These are phyloP conservation scores for Macaria notata DNA, from an alignment of 2,888 invertebrate species.

Conservation along the genomic window DNA sequence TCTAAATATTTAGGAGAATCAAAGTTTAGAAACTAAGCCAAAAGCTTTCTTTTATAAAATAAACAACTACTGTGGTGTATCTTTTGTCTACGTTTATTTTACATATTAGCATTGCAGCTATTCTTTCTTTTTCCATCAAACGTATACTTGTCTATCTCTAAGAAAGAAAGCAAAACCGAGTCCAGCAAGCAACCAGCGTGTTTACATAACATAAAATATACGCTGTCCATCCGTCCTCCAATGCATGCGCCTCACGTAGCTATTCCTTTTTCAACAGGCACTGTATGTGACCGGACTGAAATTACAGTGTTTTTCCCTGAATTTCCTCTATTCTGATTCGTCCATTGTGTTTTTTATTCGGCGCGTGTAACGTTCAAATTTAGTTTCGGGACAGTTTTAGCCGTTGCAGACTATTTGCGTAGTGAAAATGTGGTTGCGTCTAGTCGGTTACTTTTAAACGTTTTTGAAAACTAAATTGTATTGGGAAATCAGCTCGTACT, in stretches of 20 bases:
- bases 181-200: background rate
- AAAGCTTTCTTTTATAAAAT: too few relatives aligned
- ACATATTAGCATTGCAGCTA: too few relatives aligned
- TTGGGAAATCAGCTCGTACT: too few relatives aligned
- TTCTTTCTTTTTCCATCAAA: too few relatives aligned
- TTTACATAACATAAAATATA: conserved; percentile 10
- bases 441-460: too few relatives aligned
- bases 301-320: conserved; percentile 70
- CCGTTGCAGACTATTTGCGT: conserved; percentile 32
- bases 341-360: conserved; percentile 51
- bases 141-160: too few relatives aligned
- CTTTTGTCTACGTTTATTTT: too few relatives aligned
- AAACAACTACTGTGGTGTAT: too few relatives aligned
- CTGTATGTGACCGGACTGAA: conserved; percentile 73
- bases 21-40: too few relatives aligned
- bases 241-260: conserved; percentile 64
- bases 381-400: conserved; percentile 14
- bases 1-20: too few relatives aligned
- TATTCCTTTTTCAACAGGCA: conserved; percentile 56
- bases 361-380: conserved; percentile 29
- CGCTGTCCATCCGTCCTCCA: conserved; percentile 44
- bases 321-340: conserved; percentile 69
- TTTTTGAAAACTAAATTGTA: too few relatives aligned
- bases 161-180: too few relatives aligned
- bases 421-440: conserved; percentile 36